Conservation (phyloP, 2,888 invertebrate genomes). For the Rhingia rostrata region DNA sequence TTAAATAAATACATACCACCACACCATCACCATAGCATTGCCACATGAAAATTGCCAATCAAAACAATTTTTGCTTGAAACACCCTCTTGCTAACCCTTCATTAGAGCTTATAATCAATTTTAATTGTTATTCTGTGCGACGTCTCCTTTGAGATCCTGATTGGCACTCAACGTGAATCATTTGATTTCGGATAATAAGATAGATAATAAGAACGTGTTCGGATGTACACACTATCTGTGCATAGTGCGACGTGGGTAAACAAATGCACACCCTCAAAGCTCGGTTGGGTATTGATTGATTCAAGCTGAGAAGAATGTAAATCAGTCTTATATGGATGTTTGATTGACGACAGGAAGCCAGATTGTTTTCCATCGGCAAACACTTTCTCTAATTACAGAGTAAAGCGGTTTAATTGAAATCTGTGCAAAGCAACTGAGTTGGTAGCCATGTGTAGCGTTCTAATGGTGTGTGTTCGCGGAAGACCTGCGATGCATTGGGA, state of each 20-base stretch:
- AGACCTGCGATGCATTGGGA: not conserved
- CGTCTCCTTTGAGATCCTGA: conserved; percentile 9
- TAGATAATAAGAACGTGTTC: conserved; percentile 46
- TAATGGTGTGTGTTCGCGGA: conserved; percentile 35
- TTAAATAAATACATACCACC: not conserved
- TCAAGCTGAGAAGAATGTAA: conserved; percentile 60
- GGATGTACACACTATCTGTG: not conserved
- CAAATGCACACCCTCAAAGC: conserved; percentile 24
- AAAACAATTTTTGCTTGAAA: not conserved
- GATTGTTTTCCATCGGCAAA: conserved; percentile 58
- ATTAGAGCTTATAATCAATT: not conserved
- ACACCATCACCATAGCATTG: too few relatives aligned
- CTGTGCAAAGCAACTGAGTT: conserved; percentile 23
- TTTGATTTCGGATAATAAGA: conserved; percentile 38
- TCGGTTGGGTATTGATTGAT: conserved; percentile 52
- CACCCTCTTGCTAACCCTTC: too few relatives aligned
- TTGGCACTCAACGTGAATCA: conserved; percentile 20
- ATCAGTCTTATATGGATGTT: conserved; percentile 59
- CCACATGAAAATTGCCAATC: not conserved
- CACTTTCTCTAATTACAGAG: conserved; percentile 65
- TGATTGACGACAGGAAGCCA: conserved; percentile 63
- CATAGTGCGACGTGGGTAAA: conserved; percentile 53
- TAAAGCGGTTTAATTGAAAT: conserved; percentile 63
- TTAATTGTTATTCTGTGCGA: not conserved
- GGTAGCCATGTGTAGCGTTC: conserved; percentile 34